Evolutionary conservation across 2,797 vertebrate species (phyloP).

Genomic region (Arrhamphus sclerolepis): DNA sequence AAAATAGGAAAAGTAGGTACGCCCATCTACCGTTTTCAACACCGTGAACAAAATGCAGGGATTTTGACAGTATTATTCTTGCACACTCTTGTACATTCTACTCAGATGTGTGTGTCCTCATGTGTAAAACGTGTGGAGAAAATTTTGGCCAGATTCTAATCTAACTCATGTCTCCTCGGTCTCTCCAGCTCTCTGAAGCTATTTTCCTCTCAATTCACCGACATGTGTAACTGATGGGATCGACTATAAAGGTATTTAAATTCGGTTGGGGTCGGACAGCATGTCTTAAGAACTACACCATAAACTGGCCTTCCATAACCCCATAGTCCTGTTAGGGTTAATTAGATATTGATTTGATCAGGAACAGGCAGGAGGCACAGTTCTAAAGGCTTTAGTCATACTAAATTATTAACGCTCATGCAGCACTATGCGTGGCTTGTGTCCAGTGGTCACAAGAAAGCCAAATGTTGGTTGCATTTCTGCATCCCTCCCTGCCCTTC

Average conservation of each 20-base stretch:
- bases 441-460: conserved; percentile 41
- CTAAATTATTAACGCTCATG: conserved; percentile 70
- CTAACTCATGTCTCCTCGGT: neutral
- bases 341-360: conserved; percentile 68
- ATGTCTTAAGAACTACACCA: neutral
- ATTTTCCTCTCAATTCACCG: too few species aligned
- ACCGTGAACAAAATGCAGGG: too few species aligned
- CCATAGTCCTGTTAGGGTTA: conserved; percentile 46
- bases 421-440: conserved; percentile 52
- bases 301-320: conserved; percentile 8
- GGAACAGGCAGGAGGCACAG: conserved; percentile 25
- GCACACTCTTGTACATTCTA: too few species aligned
- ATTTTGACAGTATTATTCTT: too few species aligned
- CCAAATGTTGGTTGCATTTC: conserved; percentile 3
- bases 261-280: neutral
- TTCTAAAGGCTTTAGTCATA: conserved; percentile 43
- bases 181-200: neutral
- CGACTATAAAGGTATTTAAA: too few species aligned
- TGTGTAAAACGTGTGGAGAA: too few species aligned
- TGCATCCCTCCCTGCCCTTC: neutral
- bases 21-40: too few species aligned
- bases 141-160: neutral
- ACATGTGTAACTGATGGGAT: neutral
- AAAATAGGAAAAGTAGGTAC: too few species aligned
- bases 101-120: too few species aligned